A percentile compares a stretch with the other conserved stretches of the same genome.
These are phyloP conservation scores for Fratercula arctica DNA, from an alignment of 2,797 vertebrate species.

Conservation along the genomic window DNA sequence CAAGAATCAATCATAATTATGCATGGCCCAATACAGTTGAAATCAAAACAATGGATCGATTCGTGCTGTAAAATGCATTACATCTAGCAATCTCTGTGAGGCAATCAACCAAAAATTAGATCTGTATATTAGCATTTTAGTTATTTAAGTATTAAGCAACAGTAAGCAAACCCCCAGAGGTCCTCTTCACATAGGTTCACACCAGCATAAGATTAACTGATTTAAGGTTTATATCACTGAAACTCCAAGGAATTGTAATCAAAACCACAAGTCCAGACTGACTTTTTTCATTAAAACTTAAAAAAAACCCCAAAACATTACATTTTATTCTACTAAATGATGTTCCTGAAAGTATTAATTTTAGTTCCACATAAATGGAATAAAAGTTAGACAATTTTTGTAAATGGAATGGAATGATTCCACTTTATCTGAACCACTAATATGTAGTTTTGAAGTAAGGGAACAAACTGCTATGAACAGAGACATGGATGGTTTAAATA, in stretches of 20 bases:
- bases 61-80: slow-evolving; percentile 30
- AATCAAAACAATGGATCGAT: slow-evolving; percentile 64
- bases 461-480: neutral
- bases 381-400: neutral
- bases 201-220: neutral
- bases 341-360: neutral
- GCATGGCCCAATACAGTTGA: slow-evolving; percentile 36
- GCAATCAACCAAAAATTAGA: slow-evolving; percentile 43
- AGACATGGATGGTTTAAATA: neutral
- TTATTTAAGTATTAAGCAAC: slow-evolving; percentile 34
- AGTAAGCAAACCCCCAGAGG: neutral
- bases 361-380: neutral
- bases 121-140: slow-evolving; percentile 10
- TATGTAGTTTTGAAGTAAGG: neutral
- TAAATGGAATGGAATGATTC: neutral
- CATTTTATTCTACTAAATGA: neutral
- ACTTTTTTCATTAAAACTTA: neutral
- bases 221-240: neutral
- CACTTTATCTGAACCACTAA: neutral
- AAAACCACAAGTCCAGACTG: neutral
- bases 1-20: slow-evolving; percentile 66
- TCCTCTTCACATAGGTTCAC: neutral
- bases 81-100: slow-evolving; percentile 34
- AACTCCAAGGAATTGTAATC: neutral
- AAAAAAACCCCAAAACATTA: neutral